Evolutionary conservation across 2,888 invertebrate species (phyloP).

Genomic region (Maniola hyperantus): DNA sequence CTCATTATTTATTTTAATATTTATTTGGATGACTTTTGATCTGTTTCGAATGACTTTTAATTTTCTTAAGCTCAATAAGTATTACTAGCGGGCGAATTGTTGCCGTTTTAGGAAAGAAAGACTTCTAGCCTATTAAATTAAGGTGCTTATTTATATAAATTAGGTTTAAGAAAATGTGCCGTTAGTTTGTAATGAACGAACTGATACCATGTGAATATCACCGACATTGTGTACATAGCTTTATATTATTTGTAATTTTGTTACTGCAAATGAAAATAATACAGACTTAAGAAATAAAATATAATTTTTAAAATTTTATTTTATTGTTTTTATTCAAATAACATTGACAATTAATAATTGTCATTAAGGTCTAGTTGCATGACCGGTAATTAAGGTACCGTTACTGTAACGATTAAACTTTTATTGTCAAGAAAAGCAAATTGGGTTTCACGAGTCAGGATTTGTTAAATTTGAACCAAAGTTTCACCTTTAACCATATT

Average conservation of each 20-base stretch:
- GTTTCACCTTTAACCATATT: no score
- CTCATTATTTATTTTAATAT: constrained; percentile 39
- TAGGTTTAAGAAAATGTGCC: constrained; percentile 60
- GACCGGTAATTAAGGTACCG: no score
- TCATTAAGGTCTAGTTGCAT: no score
- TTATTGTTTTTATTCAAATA: constrained; percentile 37
- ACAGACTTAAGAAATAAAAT: constrained; percentile 63
- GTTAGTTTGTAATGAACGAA: constrained; percentile 67
- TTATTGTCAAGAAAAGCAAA: no score
- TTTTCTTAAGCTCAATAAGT: constrained; percentile 60
- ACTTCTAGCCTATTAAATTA: constrained; percentile 69
- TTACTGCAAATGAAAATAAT: constrained; percentile 60
- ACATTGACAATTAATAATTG: neutral
- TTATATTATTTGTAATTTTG: constrained; percentile 45
- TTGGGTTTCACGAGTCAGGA: no score
- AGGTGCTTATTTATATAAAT: constrained; percentile 70
- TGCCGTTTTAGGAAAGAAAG: constrained; percentile 75
- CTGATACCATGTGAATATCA: constrained; percentile 57
- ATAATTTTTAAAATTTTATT: constrained; percentile 48
- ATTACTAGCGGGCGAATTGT: constrained; percentile 64
- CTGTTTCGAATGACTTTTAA: constrained; percentile 31
- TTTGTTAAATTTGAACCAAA: no score
- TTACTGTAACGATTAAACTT: no score
- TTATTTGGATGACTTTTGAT: constrained; percentile 37
- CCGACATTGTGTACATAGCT: constrained; percentile 42